Conservation (phyloP, 2,888 invertebrate genomes). For the Ophion costatus region DNA sequence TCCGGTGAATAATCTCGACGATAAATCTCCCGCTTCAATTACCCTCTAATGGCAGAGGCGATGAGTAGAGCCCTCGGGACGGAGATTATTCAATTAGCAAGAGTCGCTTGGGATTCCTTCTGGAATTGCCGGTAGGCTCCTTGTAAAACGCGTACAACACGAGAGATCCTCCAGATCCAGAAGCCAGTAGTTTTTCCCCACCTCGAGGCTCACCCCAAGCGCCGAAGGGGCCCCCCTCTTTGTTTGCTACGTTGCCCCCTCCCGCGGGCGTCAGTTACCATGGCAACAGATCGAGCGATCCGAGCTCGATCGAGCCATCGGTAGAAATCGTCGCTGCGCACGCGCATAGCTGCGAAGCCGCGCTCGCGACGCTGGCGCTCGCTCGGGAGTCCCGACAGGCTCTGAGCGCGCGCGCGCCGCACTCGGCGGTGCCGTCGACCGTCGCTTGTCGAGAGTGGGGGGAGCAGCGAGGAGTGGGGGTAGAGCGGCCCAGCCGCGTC, state of each 20-base stretch:
- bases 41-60: conserved; percentile 27
- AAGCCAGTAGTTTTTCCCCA: conserved; percentile 38
- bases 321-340: conserved; percentile 34
- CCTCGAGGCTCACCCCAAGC: conserved; percentile 18
- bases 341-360: conserved; percentile 29
- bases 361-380: conserved; percentile 49
- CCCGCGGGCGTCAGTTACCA: conserved; percentile 68
- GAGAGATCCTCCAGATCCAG: conserved; percentile 45
- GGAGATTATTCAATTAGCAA: conserved; percentile 56
- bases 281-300: conserved; percentile 70
- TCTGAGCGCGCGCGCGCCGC: conserved; percentile 26
- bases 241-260: conserved; percentile 25
- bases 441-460: neutral
- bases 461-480: conserved; percentile 21
- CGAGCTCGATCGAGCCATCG: conserved; percentile 51
- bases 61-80: neutral
- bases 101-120: conserved; percentile 54
- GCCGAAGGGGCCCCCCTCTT: neutral
- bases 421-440: conserved; percentile 42
- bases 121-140: conserved; percentile 50
- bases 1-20: neutral
- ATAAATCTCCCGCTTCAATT: conserved; percentile 34
- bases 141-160: conserved; percentile 20
- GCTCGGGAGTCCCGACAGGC: conserved; percentile 1
- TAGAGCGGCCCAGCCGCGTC: conserved; percentile 38